These are phyloP conservation scores for Euwallacea similis DNA, from an alignment of 1,140 invertebrate species.

Conservation along the genomic window DNA sequence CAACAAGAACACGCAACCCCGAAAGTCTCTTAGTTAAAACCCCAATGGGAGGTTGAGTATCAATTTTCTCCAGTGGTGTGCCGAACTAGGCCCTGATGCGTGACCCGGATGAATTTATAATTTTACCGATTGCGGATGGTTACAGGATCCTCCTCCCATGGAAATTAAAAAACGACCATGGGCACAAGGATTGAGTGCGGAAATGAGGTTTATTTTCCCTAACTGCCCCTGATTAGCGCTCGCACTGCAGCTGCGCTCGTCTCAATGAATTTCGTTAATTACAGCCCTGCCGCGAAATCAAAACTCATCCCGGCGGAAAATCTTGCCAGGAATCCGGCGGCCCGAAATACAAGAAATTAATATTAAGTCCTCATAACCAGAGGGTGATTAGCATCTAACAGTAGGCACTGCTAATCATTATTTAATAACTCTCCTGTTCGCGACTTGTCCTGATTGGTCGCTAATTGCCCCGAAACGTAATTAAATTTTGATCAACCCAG, in stretches of 20 bases:
- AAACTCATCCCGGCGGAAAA: conserved; percentile 25
- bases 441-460: conserved; percentile 49
- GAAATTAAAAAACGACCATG: no score
- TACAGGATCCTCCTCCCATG: no score
- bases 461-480: conserved; percentile 51
- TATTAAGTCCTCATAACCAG: conserved; percentile 45
- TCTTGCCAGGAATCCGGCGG: conserved; percentile 26
- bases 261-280: background rate
- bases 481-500: conserved; percentile 49
- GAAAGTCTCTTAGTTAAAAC: conserved; percentile 20
- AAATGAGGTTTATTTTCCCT: no score
- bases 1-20: conserved; percentile 16
- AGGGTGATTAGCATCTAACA: conserved; percentile 48
- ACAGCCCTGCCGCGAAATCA: background rate
- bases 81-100: background rate
- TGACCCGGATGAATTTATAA: background rate
- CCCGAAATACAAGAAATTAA: conserved; percentile 44
- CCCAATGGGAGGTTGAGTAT: conserved; percentile 8
- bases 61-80: conserved; percentile 11
- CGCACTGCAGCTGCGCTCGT: background rate
- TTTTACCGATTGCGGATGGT: no score
- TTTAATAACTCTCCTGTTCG: conserved; percentile 50
- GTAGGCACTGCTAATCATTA: conserved; percentile 50
- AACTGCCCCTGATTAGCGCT: no score
- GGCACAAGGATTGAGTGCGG: no score